A percentile compares a stretch with the other conserved stretches of the same genome.
Conservation (phyloP, 2,797 vertebrate species). For the Enteromius fasciolatus region DNA sequence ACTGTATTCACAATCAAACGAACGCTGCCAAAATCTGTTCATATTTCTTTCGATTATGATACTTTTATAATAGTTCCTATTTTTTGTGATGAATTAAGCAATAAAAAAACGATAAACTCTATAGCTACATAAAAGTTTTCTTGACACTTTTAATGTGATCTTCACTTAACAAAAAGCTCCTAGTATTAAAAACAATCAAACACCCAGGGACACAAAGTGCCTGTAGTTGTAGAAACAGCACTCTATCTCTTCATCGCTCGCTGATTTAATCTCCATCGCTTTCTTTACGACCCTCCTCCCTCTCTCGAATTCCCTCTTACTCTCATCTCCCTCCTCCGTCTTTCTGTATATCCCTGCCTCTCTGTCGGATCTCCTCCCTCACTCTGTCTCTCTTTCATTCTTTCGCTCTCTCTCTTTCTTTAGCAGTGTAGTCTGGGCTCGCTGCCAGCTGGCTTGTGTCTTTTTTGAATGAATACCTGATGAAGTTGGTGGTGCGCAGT, state of each 20-base stretch:
- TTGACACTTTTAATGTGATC: background rate
- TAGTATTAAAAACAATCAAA: background rate
- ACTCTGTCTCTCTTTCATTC: slow-evolving; percentile 46
- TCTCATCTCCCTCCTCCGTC: slow-evolving; percentile 62
- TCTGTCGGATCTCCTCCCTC: slow-evolving; percentile 47
- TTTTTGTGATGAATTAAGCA: background rate
- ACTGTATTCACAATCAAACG: background rate
- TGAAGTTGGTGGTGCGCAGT: slow-evolving; percentile 82
- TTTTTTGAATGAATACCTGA: slow-evolving; percentile 92
- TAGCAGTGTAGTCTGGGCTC: slow-evolving; percentile 73
- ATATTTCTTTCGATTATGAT: background rate
- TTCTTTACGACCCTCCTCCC: slow-evolving; percentile 48
- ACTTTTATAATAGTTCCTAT: background rate
- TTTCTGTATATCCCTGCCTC: slow-evolving; percentile 47
- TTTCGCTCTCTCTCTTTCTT: slow-evolving; percentile 69
- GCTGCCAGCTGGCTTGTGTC: slow-evolving; percentile 77
- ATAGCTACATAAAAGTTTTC: background rate
- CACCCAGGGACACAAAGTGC: background rate
- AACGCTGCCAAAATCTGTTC: background rate
- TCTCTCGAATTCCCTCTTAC: slow-evolving; percentile 49
- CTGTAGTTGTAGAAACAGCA: background rate
- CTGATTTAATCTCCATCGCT: slow-evolving; percentile 43
- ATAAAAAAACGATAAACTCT: background rate
- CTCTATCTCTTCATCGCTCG: slow-evolving; percentile 35
- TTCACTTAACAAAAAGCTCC: background rate